Conservation (phyloP, 2,113 vertebrate species). For the Lophura nycthemera region DNA sequence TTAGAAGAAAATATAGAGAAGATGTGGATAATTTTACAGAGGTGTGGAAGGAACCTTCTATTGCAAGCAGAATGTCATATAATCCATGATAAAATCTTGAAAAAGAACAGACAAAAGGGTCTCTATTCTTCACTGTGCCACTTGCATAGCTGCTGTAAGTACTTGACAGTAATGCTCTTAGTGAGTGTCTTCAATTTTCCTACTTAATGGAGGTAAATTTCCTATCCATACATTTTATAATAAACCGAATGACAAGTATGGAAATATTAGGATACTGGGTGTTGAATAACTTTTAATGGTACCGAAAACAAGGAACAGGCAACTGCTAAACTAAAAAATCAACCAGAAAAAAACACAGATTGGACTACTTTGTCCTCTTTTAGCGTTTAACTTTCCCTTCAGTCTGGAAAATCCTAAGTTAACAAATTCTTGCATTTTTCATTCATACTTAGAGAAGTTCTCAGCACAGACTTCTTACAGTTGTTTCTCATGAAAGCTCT, state of each 20-base stretch:
- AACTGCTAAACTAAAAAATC: not conserved
- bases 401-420: not conserved
- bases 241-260: not conserved
- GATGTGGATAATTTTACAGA: not conserved
- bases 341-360: not conserved
- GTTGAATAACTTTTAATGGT: not conserved
- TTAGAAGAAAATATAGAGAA: not conserved
- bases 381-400: not conserved
- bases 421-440: not conserved
- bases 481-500: conserved; percentile 41
- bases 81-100: not conserved
- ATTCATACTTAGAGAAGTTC: conserved; percentile 24
- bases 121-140: not conserved
- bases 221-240: not conserved
- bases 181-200: not conserved
- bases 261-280: not conserved
- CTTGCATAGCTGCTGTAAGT: not conserved
- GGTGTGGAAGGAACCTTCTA: not conserved
- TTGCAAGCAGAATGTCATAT: not conserved
- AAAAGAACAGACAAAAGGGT: not conserved
- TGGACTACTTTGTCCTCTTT: not conserved
- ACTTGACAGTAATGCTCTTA: not conserved
- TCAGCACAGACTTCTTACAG: not conserved
- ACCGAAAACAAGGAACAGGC: not conserved
- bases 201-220: not conserved